Base-by-base conservation (phyloP, 2,888 invertebrate genomes). In the Athrips mouffetella region DNA sequence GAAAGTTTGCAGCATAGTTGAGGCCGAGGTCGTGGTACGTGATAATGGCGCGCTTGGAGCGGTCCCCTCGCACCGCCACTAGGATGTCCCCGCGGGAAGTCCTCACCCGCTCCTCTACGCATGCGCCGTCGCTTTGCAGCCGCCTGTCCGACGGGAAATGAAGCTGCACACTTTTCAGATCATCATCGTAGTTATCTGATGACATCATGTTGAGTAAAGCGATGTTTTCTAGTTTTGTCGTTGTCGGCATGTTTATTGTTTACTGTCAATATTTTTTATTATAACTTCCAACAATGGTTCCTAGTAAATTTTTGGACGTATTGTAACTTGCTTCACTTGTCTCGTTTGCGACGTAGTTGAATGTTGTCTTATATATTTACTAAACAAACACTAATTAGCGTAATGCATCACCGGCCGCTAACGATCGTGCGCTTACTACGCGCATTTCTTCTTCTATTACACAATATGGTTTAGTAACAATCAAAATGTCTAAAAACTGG, bases 1-100 rank as follows among this genome's bases (percentile, higher is more conserved):
- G 96, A 85, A 96, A 97, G 88, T 95, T 96, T 63, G 96, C 95
- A 63, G 96, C 93, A 90, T 96, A 98, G 86, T 99, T 99, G 65
- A 99, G 94, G 69, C 99, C 99, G 83, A 99, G 92, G 91, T 99
- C 99, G 88, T 99, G 99, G 89, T 98, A 99, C 60, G 99, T 99
- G 71, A 99, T 67, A 69, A 99, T 97, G 63, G 98, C 96, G 58
- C 96, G 96, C 85, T 96, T 97, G 65, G 91, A 91, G 63, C 95
- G 92, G 81, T 97, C 95, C 55, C 99, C 99, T 80, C 98, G 96
- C 63, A 98, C 94, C 52, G 97, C 96, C 50, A 99, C 98, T 68
- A 96, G 91, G 65, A 99, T 89, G 65, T 94, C 93, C 55, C 99
- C 98, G 79, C 94, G 94, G 73, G 96, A 95, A 46, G 98, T 98